Conservation (phyloP, 2,888 invertebrate species). For the Aradus depressus region DNA sequence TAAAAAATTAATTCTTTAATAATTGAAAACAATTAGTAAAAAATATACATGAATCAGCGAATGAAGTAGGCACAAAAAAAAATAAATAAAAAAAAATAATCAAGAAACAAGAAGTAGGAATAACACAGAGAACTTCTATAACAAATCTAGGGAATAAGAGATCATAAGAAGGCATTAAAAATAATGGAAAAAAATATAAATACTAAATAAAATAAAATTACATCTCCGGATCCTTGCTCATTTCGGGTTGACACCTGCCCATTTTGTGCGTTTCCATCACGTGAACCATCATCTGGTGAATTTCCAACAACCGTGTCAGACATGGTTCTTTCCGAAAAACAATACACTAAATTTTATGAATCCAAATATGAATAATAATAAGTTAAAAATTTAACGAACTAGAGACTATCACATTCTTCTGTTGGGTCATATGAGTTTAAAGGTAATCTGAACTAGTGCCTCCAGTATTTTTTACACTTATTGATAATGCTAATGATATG, state of each 20-base stretch:
- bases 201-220: conserved; percentile 1
- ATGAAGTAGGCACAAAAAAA: too few relatives aligned
- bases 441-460: too few relatives aligned
- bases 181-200: neutral
- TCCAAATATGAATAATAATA: neutral
- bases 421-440: conserved; percentile 11
- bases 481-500: neutral
- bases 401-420: conserved; percentile 1
- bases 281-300: conserved; percentile 6
- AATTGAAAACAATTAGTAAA: too few relatives aligned
- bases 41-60: too few relatives aligned
- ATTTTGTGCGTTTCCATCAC: conserved; percentile 13
- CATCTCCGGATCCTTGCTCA: conserved; percentile 13
- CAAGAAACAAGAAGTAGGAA: too few relatives aligned
- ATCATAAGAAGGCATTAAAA: neutral
- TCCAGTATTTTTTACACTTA: neutral
- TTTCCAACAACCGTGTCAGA: conserved; percentile 5
- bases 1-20: too few relatives aligned
- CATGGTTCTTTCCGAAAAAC: conserved; percentile 4
- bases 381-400: neutral
- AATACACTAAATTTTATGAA: neutral
- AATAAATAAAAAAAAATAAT: too few relatives aligned
- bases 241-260: conserved; percentile 16
- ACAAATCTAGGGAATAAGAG: too few relatives aligned
- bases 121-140: too few relatives aligned